Evolutionary conservation across 2,113 vertebrate species (phyloP).

Genomic region (Loxodonta africana): DNA sequence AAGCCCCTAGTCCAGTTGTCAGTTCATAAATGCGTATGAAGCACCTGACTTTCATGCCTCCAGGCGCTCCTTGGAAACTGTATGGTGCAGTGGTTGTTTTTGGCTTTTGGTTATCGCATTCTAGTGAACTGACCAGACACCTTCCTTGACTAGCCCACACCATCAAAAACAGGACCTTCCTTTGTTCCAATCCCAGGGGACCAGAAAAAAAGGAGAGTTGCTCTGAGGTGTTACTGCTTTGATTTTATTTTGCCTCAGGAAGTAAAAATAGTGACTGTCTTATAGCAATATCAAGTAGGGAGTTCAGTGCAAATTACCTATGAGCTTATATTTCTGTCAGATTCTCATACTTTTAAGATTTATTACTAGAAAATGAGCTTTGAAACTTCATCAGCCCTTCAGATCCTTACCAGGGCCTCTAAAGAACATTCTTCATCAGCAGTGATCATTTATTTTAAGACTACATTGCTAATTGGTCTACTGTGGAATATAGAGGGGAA

Average conservation of each 20-base stretch:
- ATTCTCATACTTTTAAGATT: not conserved
- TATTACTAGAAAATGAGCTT: constrained; percentile 21
- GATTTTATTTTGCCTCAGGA: constrained; percentile 48
- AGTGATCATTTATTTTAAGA: constrained; percentile 73
- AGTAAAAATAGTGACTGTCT: constrained; percentile 8
- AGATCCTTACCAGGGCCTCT: not conserved
- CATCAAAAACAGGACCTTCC: not conserved
- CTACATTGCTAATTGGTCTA: constrained; percentile 72
- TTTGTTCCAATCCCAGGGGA: not conserved
- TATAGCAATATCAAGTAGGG: not conserved
- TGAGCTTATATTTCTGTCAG: not conserved
- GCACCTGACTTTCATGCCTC: accelerated
- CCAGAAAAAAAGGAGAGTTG: not conserved
- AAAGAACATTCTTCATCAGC: not conserved
- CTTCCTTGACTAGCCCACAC: too few species aligned
- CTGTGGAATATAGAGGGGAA: constrained; percentile 64
- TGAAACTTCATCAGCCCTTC: not conserved
- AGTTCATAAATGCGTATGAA: not conserved
- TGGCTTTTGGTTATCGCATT: too few species aligned
- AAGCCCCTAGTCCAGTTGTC: not conserved
- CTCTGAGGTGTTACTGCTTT: not conserved
- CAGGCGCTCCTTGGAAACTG: too few species aligned
- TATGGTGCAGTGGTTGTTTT: too few species aligned
- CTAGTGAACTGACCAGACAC: not conserved
- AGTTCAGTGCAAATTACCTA: not conserved